phyloP scores from a whole-genome alignment of 1,140 invertebrate genomes.

The Thereuonema tuberculata region DNA sequence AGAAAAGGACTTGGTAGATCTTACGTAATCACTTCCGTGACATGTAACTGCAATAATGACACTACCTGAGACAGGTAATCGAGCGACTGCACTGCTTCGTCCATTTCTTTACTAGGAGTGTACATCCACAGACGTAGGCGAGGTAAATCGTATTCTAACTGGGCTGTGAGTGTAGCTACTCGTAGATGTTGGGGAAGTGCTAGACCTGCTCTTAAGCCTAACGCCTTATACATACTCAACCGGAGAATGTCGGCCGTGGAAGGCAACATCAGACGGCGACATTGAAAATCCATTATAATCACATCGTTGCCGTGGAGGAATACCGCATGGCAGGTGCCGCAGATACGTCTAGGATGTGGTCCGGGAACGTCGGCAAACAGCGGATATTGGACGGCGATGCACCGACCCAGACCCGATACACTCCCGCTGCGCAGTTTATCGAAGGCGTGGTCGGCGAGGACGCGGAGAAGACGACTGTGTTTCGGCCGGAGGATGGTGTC shows the following conservation, averaged over 20 bases:
- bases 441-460: not conserved
- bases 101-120: slow-evolving; percentile 4
- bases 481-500: not conserved
- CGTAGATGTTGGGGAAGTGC: not conserved
- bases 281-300: not conserved
- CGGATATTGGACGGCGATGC: not conserved
- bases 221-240: not conserved
- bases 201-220: not conserved
- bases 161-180: not conserved
- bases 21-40: slow-evolving; percentile 2
- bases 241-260: not conserved
- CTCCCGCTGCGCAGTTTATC: not conserved
- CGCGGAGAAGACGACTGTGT: not conserved
- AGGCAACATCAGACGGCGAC: not conserved
- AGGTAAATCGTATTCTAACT: not conserved
- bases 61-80: not conserved
- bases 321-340: not conserved
- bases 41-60: not conserved
- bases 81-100: not conserved
- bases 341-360: not conserved
- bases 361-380: not conserved
- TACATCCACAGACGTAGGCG: not conserved
- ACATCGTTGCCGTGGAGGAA: slow-evolving; percentile 1
- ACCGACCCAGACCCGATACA: not conserved
- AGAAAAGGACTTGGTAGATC: too few species aligned